Evolutionary conservation across 2,113 vertebrate species (phyloP), one percentile per base, ranked within the genome.

Genomic region (Pterocles orientalis): DNA sequence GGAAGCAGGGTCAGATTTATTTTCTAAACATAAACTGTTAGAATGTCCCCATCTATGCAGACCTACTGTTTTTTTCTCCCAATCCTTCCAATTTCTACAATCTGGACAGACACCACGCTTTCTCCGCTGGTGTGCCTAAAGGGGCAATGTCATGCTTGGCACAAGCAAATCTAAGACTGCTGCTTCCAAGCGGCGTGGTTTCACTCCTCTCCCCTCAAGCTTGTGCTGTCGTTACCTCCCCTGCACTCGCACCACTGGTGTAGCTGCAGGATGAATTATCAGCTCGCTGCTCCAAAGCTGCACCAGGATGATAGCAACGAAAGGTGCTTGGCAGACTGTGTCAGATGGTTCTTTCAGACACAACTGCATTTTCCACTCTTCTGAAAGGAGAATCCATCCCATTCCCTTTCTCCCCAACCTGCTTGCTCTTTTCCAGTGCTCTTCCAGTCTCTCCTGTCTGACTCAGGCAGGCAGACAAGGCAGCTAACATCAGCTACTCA

Each of bases 281-380:
- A 82, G 91, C 91, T 91, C 68, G 13, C 65, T 56, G 86, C 77
- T 78, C 76, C 65, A 82, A 88, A 95, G 91, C 93, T 89, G 93
- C 84, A 76, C 61, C 7, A 78, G 72, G 31, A 4, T 6, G 88
- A 96, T 81, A 95, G 90, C 90, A 45, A n/a, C 7, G 48, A 41
- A 34, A 68, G 82, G 64, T 81, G 72, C 85, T 3, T 71, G 72
- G 26, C 78, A 82, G 84, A 7, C 24, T 45, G 25, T 53, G 86
- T 54, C 60, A 83, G 23, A 18, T 20, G 15, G 33, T 31, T 65
- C 68, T 47, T 82, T 57, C 61, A 82, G 33, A 87, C 24, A n/a
- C 39, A 66, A 1, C 66, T 29, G 16, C 39, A 3, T 77, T 66
- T 80, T 61, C 28, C 16, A n/a, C 66, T 60, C 79, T 60, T 61